Evolutionary conservation across 2,797 vertebrate species (phyloP).

Genomic region (Hirundo rustica): DNA sequence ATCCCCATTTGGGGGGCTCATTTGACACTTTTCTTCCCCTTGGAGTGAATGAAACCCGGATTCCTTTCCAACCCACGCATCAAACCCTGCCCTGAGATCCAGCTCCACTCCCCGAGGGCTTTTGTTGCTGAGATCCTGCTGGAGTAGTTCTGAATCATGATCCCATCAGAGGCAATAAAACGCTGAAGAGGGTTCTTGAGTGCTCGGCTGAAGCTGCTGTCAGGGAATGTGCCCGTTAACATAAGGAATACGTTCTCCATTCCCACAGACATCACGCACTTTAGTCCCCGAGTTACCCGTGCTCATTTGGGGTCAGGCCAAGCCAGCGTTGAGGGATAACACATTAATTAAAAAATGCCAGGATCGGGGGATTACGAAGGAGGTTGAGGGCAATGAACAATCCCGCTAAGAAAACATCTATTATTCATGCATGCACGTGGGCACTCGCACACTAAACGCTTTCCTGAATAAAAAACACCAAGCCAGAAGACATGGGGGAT

Average conservation of each 20-base stretch:
- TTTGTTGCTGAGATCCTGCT: neutral
- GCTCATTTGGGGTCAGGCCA: neutral
- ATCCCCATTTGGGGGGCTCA: neutral
- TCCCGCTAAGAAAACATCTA: neutral
- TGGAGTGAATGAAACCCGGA: neutral
- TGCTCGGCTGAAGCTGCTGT: neutral
- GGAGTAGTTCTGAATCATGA: neutral
- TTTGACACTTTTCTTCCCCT: neutral
- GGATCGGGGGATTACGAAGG: neutral
- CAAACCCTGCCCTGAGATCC: neutral
- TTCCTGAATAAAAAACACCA: neutral
- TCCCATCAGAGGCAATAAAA: constrained; percentile 14
- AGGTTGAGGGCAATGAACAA: neutral
- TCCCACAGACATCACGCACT: neutral
- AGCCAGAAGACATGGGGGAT: neutral
- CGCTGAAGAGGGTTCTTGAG: neutral
- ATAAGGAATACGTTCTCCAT: neutral
- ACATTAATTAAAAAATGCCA: neutral
- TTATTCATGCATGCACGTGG: neutral
- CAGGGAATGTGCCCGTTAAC: neutral
- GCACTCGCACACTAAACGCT: neutral
- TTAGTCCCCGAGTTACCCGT: neutral
- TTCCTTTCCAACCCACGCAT: neutral
- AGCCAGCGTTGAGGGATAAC: neutral
- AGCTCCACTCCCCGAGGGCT: neutral